These are phyloP conservation scores for Ia io DNA, from an alignment of 2,113 vertebrate genomes.

Conservation along the genomic window DNA sequence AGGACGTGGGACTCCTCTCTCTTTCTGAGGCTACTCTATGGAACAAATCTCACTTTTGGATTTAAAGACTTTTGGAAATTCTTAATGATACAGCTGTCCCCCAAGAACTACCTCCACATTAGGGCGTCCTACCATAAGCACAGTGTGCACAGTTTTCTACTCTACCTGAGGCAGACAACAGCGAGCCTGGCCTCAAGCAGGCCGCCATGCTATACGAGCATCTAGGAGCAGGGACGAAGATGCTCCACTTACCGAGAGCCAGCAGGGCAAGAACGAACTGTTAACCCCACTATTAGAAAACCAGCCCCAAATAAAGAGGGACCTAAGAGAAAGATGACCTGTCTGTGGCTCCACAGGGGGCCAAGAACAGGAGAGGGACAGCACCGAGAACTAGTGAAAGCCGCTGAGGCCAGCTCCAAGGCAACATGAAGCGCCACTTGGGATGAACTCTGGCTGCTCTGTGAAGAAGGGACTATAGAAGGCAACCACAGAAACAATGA, in stretches of 20 bases:
- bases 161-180: not conserved
- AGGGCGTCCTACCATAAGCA: not conserved
- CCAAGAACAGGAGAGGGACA: not conserved
- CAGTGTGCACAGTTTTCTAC: not conserved
- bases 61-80: not conserved
- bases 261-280: not conserved
- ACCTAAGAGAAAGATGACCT: not conserved
- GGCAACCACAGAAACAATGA: not conserved
- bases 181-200: not conserved
- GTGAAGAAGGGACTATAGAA: not conserved
- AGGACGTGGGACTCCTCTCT: not conserved
- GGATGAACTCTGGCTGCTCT: not conserved
- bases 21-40: not conserved
- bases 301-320: not conserved
- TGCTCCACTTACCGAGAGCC: not conserved
- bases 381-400: not conserved
- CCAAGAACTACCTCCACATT: not conserved
- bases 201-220: no score
- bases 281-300: not conserved
- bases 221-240: not conserved
- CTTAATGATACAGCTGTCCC: not conserved
- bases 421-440: accelerated
- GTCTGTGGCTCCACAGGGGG: no score
- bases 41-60: not conserved
- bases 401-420: not conserved